Percentiles rank a stretch among this genome's conserved stretches.
Evolutionary conservation across 2,113 vertebrate species (phyloP).

Genomic region (Parus major): DNA sequence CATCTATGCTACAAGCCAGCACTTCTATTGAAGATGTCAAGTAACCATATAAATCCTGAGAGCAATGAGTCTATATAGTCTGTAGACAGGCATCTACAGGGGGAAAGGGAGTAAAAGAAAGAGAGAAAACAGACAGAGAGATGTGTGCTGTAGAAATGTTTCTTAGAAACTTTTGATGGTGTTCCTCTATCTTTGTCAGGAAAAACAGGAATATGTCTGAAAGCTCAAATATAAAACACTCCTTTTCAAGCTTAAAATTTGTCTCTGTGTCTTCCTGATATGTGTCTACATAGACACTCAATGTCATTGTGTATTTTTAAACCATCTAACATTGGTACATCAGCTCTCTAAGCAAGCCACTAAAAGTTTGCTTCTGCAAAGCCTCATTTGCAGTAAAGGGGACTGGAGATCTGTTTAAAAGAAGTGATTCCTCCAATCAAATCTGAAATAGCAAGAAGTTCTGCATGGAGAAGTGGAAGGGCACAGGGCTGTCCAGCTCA

Average conservation of each 20-base stretch:
- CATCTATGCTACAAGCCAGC: neutral
- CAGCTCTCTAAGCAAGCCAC: neutral
- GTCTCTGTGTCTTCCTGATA: neutral
- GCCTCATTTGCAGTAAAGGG: neutral
- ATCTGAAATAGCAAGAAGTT: neutral
- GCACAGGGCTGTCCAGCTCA: neutral
- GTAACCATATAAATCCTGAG: slow-evolving; percentile 19
- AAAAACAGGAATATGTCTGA: slow-evolving; percentile 16
- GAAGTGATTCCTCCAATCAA: neutral
- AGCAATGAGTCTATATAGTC: neutral
- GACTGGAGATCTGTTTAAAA: neutral
- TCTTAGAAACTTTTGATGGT: slow-evolving; percentile 18
- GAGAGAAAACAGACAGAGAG: slow-evolving; percentile 17
- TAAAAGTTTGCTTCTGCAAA: neutral
- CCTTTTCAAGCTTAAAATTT: neutral
- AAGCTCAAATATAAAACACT: neutral
- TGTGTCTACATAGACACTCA: neutral
- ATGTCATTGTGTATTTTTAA: neutral
- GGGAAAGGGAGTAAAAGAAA: neutral
- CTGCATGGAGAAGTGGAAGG: neutral
- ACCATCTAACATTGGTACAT: neutral
- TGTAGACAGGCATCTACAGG: neutral
- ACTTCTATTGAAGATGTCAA: neutral
- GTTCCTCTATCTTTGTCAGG: slow-evolving; percentile 34
- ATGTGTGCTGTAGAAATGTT: neutral